A percentile compares a stretch with the other conserved stretches of the same genome.
phyloP scores from a whole-genome alignment of 2,113 vertebrate species.

The Galemys pyrenaicus region DNA sequence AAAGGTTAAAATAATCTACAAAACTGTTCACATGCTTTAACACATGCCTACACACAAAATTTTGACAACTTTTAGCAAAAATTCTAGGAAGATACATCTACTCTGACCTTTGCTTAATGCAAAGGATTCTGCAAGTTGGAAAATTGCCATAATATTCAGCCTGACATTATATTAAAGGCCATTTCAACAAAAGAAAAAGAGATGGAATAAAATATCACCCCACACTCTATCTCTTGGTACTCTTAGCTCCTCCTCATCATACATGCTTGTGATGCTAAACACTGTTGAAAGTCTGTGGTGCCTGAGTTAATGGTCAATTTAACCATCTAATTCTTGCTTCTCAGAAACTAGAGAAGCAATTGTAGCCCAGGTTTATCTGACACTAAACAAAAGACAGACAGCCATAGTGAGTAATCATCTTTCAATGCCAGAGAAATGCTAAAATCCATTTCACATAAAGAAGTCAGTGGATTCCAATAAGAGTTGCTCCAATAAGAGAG shows the following conservation, averaged over 20 bases:
- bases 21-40: neutral
- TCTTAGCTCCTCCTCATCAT: neutral
- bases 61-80: neutral
- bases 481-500: no score
- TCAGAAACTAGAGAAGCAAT: neutral
- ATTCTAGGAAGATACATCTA: neutral
- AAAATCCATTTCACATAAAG: neutral
- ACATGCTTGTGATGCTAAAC: neutral
- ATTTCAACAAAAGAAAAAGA: conserved; percentile 25
- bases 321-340: neutral
- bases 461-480: neutral
- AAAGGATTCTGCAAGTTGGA: neutral
- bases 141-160: neutral
- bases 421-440: neutral
- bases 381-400: neutral
- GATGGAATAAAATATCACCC: neutral
- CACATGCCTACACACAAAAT: neutral
- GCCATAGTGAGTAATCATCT: neutral
- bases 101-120: neutral
- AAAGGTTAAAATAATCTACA: neutral
- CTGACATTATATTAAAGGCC: neutral
- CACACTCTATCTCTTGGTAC: neutral
- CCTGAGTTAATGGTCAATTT: neutral
- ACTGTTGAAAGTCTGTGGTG: neutral
- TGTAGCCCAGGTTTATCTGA: neutral